phyloP scores from a whole-genome alignment of 2,888 invertebrate species.

The Formica aserva region DNA sequence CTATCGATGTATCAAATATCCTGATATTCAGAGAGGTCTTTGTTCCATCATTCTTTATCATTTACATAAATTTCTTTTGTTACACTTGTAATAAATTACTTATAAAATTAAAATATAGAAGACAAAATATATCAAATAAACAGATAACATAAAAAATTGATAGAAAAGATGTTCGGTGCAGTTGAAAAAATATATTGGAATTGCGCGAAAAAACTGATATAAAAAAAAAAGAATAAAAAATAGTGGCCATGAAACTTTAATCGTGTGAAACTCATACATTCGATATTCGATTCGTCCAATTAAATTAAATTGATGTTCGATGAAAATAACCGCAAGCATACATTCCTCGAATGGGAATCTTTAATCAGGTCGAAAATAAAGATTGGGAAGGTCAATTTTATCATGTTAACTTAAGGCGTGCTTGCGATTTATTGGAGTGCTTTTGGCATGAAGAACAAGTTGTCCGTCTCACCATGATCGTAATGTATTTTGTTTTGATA shows the following conservation, averaged over 20 bases:
- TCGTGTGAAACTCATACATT: not conserved
- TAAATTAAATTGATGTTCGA: not conserved
- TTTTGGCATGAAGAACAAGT: constrained; percentile 1
- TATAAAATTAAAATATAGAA: not conserved
- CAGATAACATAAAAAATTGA: not conserved
- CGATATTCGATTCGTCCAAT: not conserved
- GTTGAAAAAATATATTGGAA: not conserved
- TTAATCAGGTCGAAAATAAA: not conserved
- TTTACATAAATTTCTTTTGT: not conserved
- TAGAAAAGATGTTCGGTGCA: not conserved
- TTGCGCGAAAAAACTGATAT: not conserved
- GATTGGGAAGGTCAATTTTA: not conserved
- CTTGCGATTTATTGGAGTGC: not conserved
- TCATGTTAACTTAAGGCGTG: not conserved
- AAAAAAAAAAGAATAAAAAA: not conserved
- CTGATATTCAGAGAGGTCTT: constrained; percentile 41
- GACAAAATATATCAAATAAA: not conserved
- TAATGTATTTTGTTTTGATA: constrained; percentile 28
- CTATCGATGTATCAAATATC: constrained; percentile 33
- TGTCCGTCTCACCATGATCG: not conserved
- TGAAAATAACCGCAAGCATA: not conserved
- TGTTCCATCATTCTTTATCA: not conserved
- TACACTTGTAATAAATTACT: not conserved
- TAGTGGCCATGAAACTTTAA: not conserved
- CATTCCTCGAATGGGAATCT: not conserved